A percentile compares a stretch with the other conserved stretches of the same genome.
Conservation (phyloP, 2,797 vertebrate species). For the Phrynocephalus forsythii region DNA sequence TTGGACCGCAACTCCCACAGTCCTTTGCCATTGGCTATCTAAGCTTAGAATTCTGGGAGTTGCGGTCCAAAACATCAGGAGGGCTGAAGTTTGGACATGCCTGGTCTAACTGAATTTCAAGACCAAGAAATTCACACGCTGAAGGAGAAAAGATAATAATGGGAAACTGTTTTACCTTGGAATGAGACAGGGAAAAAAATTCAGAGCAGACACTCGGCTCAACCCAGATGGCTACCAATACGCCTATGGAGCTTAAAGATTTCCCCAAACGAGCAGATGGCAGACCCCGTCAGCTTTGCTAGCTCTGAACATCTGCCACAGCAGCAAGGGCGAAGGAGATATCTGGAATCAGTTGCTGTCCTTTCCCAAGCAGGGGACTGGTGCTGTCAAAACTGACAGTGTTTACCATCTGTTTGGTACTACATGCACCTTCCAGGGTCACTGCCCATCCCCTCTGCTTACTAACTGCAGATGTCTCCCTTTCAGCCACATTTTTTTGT, state of each 20-base stretch:
- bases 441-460: not conserved
- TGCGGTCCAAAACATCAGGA: no score
- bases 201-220: not conserved
- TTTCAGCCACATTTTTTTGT: not conserved
- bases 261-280: not conserved
- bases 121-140: not conserved
- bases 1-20: no score
- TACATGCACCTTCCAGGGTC: no score
- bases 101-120: not conserved
- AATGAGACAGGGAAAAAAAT: not conserved
- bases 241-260: not conserved
- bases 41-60: no score
- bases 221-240: not conserved
- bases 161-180: not conserved
- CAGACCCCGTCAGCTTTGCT: not conserved
- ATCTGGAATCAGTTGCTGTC: not conserved
- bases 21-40: no score
- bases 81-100: no score
- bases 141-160: no score
- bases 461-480: not conserved
- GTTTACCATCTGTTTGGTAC: constrained; percentile 5
- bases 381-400: not conserved
- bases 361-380: not conserved
- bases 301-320: not conserved
- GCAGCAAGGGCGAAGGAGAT: not conserved